Evolutionary conservation across 2,113 vertebrate genomes (phyloP).

Genomic region (Cavia aperea): DNA sequence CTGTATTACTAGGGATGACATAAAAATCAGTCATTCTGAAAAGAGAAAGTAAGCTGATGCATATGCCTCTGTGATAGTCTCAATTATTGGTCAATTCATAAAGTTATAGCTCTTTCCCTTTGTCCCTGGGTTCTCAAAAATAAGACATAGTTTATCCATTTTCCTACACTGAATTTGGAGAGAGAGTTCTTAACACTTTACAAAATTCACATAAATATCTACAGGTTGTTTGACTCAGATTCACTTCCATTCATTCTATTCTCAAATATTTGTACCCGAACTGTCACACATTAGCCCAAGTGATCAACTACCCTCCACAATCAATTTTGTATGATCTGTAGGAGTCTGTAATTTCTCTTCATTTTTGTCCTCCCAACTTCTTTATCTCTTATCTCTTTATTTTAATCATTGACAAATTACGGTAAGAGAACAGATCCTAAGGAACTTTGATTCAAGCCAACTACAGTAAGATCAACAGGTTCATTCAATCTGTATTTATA

Average conservation of each 20-base stretch:
- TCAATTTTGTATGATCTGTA: neutral
- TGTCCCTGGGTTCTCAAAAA: neutral
- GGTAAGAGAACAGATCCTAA: neutral
- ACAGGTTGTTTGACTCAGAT: neutral
- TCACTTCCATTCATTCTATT: neutral
- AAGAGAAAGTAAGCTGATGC: neutral
- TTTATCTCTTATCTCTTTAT: neutral
- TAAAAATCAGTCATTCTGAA: neutral
- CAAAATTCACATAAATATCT: neutral
- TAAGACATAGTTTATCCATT: neutral
- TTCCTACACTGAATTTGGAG: neutral
- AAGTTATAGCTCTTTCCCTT: neutral
- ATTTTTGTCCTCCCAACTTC: neutral
- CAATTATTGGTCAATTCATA: neutral
- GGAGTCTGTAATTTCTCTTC: neutral
- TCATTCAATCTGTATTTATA: neutral
- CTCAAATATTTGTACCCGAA: neutral
- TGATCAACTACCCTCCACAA: neutral
- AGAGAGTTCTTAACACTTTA: neutral
- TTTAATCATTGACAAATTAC: neutral
- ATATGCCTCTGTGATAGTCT: neutral
- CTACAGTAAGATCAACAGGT: neutral
- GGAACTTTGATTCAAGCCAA: neutral
- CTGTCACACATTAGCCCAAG: neutral
- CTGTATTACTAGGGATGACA: neutral